These are phyloP conservation scores for Bombus terrestris DNA, from an alignment of 1,140 invertebrate species.

Conservation along the genomic window DNA sequence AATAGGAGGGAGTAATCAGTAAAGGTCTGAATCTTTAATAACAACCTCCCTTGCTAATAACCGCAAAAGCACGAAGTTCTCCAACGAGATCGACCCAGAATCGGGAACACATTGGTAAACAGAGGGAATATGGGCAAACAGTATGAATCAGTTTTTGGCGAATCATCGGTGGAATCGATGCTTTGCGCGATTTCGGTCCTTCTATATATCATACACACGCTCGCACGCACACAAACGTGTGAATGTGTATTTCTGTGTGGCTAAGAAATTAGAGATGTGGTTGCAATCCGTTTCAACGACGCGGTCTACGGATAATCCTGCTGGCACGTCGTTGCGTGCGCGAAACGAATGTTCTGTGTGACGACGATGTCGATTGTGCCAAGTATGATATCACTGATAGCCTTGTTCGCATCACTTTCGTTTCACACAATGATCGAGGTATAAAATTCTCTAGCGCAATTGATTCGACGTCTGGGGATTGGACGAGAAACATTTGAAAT, in stretches of 20 bases:
- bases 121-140: conserved; percentile 37
- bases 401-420: not conserved
- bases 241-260: not conserved
- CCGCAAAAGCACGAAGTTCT: conserved; percentile 51
- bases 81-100: conserved; percentile 48
- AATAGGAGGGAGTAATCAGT: conserved; percentile 4
- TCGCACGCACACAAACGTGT: not conserved
- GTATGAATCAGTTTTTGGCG: conserved; percentile 55
- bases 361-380: conserved; percentile 17
- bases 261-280: conserved; percentile 21
- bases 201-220: not conserved
- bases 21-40: conserved; percentile 41
- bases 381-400: not conserved
- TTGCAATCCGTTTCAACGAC: conserved; percentile 16
- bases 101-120: conserved; percentile 47
- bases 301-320: conserved; percentile 13
- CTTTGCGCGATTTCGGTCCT: conserved; percentile 25
- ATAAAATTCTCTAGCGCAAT: not conserved
- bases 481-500: not conserved
- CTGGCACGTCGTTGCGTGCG: conserved; percentile 5
- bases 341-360: conserved; percentile 15
- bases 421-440: too few species aligned
- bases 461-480: not conserved
- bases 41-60: conserved; percentile 41
- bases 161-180: conserved; percentile 43